These are phyloP conservation scores for Palythoa heliodiscus DNA, from an alignment of 92 coral and sea anemone species.

Conservation along the genomic window DNA sequence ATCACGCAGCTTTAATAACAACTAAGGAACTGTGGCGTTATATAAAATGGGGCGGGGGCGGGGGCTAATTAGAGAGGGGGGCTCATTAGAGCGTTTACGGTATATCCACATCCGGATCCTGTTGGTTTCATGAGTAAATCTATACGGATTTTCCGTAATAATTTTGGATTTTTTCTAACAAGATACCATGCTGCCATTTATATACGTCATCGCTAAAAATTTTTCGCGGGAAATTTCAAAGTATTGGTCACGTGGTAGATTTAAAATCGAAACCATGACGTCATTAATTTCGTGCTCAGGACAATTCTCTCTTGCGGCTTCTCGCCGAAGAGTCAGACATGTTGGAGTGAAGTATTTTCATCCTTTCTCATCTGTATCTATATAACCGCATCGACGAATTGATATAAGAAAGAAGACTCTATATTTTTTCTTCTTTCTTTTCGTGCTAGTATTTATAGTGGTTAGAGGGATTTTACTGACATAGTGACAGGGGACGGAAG, in stretches of 20 bases:
- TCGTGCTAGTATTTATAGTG: conserved; percentile 52
- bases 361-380: conserved; percentile 76
- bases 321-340: conserved; percentile 97
- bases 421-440: conserved; percentile 48
- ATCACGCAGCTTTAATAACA: no score
- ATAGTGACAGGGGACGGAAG: conserved; percentile 86
- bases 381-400: conserved; percentile 69
- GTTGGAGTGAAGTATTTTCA: conserved; percentile 84
- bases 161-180: no score
- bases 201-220: conserved; percentile 13
- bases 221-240: conserved; percentile 88
- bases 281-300: conserved; percentile 76
- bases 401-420: conserved; percentile 46
- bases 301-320: conserved; percentile 94
- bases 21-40: no score
- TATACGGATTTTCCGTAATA: no score
- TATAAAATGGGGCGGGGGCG: no score
- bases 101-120: no score
- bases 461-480: conserved; percentile 48
- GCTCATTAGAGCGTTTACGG: no score
- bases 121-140: conserved; percentile 10
- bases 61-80: no score
- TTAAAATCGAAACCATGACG: conserved; percentile 80
- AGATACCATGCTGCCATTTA: neutral
- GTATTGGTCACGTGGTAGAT: conserved; percentile 81